Percentiles rank a stretch among this genome's conserved stretches.
These are phyloP conservation scores for Emydura subglobosa DNA, from an alignment of 2,113 vertebrate species.

Conservation along the genomic window DNA sequence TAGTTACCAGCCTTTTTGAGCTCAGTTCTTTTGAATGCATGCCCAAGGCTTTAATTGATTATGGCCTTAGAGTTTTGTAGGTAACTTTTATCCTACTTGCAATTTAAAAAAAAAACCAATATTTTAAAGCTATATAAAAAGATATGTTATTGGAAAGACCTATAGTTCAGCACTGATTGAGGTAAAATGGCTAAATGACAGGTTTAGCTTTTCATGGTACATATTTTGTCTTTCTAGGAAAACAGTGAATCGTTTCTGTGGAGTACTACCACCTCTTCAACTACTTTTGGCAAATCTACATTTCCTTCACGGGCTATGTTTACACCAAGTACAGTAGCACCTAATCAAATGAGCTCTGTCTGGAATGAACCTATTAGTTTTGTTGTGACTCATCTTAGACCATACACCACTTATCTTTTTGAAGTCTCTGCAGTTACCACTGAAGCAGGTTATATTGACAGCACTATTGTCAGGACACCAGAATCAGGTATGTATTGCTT, in stretches of 20 bases:
- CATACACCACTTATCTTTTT: conserved; percentile 95
- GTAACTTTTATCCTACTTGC: neutral
- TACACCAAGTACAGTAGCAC: conserved; percentile 70
- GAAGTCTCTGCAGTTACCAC: conserved; percentile 97
- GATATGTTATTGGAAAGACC: neutral
- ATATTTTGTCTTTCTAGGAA: conserved; percentile 81
- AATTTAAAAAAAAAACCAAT: neutral
- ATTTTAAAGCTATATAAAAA: neutral
- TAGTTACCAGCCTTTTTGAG: neutral
- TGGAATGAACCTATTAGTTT: conserved; percentile 94
- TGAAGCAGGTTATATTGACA: conserved; percentile 94
- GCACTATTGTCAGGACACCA: conserved; percentile 93
- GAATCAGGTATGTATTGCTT: conserved; percentile 86
- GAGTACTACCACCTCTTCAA: conserved; percentile 89
- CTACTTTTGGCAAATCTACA: conserved; percentile 76
- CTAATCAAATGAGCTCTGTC: conserved; percentile 82
- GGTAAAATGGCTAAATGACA: neutral
- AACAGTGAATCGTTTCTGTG: conserved; percentile 93
- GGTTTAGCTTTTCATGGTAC: neutral
- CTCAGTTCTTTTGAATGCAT: neutral
- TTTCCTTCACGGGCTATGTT: conserved; percentile 73
- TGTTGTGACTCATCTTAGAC: conserved; percentile 87
- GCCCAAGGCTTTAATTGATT: neutral
- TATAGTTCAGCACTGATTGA: neutral
- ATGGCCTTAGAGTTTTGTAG: neutral